A percentile compares a stretch with the other conserved stretches of the same genome.
These are phyloP conservation scores for Moxostoma hubbsi DNA, from an alignment of 2,797 vertebrate genomes.

Conservation along the genomic window DNA sequence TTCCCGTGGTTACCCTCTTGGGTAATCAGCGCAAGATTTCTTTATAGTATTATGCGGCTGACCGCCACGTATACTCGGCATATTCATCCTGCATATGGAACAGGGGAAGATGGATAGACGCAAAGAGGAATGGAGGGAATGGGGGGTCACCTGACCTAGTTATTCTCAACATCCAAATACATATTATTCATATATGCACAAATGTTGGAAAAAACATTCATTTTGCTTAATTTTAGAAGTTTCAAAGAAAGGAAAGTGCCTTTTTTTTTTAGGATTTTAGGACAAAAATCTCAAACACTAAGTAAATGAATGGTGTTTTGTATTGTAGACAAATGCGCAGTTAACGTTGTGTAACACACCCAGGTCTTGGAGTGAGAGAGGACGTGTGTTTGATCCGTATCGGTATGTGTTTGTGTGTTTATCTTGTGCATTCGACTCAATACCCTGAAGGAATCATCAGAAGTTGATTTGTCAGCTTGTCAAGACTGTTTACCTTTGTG, in stretches of 20 bases:
- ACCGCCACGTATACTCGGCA: slow-evolving; percentile 67
- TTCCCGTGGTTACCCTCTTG: slow-evolving; percentile 44
- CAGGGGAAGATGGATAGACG: slow-evolving; percentile 56
- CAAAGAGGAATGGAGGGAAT: slow-evolving; percentile 53
- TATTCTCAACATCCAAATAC: slow-evolving; percentile 36
- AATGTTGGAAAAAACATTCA: slow-evolving; percentile 4
- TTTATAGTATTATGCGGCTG: slow-evolving; percentile 75
- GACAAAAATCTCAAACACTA: no score
- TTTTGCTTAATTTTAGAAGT: no score
- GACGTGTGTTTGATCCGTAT: neutral
- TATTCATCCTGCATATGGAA: slow-evolving; percentile 68
- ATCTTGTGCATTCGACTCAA: slow-evolving; percentile 62
- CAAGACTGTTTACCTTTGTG: slow-evolving; percentile 52
- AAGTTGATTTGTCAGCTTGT: slow-evolving; percentile 69
- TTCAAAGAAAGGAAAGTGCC: neutral
- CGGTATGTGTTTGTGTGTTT: neutral
- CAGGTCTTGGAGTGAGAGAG: slow-evolving; percentile 2
- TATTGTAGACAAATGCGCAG: neutral
- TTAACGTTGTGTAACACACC: neutral
- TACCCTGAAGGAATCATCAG: slow-evolving; percentile 61
- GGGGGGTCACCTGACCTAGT: slow-evolving; percentile 41
- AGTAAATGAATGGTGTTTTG: no score
- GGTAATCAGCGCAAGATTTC: slow-evolving; percentile 69
- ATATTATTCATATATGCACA: slow-evolving; percentile 36
- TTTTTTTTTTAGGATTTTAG: no score